Conservation (phyloP, 2,113 vertebrate genomes). For the Rhinolophus sinicus region DNA sequence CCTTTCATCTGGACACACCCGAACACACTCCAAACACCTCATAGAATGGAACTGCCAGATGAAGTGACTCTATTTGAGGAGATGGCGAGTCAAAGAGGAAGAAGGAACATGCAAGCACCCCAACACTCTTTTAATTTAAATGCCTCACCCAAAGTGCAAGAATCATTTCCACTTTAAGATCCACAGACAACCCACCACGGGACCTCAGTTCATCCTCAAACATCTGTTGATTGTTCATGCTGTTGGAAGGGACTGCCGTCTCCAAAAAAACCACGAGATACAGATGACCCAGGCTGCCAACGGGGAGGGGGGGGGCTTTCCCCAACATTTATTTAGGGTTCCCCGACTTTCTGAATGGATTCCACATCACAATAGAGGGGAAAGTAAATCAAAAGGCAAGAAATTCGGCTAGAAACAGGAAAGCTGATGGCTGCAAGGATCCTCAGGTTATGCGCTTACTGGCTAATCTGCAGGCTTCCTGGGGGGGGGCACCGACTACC, state of each 20-base stretch:
- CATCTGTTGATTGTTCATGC: background rate
- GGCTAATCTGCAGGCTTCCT: background rate
- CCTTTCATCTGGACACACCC: background rate
- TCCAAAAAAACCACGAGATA: fast-evolving
- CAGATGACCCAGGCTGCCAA: background rate
- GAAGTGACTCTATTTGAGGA: background rate
- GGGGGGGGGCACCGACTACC: background rate
- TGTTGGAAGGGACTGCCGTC: background rate
- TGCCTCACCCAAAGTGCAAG: background rate
- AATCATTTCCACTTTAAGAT: background rate
- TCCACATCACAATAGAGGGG: background rate
- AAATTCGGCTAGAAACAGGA: background rate
- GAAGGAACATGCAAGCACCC: background rate
- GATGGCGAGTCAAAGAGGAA: background rate
- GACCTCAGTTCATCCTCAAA: background rate
- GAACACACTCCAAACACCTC: background rate
- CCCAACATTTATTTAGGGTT: background rate
- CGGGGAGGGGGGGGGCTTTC: background rate
- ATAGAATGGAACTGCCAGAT: background rate
- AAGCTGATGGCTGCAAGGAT: background rate
- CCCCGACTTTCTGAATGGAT: background rate
- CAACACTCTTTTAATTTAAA: background rate
- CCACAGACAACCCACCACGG: background rate
- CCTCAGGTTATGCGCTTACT: background rate
- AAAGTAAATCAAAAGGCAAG: background rate